Evolutionary conservation across 2,113 vertebrate genomes (phyloP).

Genomic region (Tachysurus fulvidraco): DNA sequence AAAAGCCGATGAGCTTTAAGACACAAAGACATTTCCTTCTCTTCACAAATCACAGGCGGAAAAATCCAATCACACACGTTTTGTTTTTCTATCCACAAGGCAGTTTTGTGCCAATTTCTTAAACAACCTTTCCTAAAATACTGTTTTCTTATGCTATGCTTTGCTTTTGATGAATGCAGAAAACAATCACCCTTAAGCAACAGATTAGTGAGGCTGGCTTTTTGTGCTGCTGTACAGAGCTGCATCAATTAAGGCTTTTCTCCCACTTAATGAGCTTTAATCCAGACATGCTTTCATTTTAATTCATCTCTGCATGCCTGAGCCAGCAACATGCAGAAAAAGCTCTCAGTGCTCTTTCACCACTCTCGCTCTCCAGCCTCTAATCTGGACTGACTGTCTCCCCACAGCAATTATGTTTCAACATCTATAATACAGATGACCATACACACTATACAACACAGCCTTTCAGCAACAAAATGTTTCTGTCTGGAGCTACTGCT

Average conservation of each 20-base stretch:
- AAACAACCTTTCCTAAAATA: slow-evolving; percentile 46
- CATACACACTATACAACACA: not conserved
- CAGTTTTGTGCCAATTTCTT: slow-evolving; percentile 50
- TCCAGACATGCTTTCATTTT: slow-evolving; percentile 76
- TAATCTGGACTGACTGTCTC: slow-evolving; percentile 35
- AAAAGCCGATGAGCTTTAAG: slow-evolving; percentile 30
- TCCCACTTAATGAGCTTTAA: slow-evolving; percentile 73
- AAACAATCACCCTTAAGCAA: slow-evolving; percentile 72
- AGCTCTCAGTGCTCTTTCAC: slow-evolving; percentile 51
- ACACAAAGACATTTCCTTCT: slow-evolving; percentile 25
- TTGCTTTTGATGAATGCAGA: slow-evolving; percentile 54
- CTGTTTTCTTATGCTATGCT: slow-evolving; percentile 50
- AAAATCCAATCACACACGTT: slow-evolving; percentile 42
- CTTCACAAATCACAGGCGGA: slow-evolving; percentile 19
- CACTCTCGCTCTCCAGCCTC: slow-evolving; percentile 3
- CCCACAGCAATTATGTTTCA: not conserved
- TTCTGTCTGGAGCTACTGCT: not conserved
- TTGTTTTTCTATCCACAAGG: slow-evolving; percentile 29
- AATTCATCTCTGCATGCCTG: slow-evolving; percentile 65
- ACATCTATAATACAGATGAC: slow-evolving; percentile 11
- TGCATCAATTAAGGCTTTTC: slow-evolving; percentile 71
- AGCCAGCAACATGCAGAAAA: slow-evolving; percentile 64
- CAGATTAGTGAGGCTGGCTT: slow-evolving; percentile 70
- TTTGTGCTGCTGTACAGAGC: slow-evolving; percentile 72
- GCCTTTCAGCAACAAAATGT: not conserved